phyloP scores from a whole-genome alignment of 2,797 vertebrate genomes.

The Xerus rutilus region DNA sequence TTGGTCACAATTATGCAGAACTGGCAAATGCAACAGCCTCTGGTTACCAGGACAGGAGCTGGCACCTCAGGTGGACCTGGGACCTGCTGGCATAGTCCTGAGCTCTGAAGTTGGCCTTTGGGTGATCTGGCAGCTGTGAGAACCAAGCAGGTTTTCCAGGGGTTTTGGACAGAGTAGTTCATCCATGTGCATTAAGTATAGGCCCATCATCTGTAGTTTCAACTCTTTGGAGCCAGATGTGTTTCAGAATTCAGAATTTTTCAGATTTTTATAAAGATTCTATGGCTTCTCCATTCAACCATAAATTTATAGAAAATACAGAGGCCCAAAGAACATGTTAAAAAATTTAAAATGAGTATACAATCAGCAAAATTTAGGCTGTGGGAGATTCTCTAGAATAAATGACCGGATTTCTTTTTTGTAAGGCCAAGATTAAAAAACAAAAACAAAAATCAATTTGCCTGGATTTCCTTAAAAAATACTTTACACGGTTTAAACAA shows the following conservation, averaged over 20 bases:
- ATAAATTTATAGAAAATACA: neutral
- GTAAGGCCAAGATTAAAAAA: neutral
- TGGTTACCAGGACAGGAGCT: neutral
- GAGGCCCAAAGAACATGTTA: neutral
- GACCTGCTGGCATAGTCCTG: neutral
- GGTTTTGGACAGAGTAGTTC: neutral
- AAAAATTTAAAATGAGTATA: neutral
- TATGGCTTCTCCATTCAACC: neutral
- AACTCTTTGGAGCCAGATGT: neutral
- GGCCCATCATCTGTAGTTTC: neutral
- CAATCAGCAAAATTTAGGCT: neutral
- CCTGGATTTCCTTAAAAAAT: neutral
- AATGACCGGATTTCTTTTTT: neutral
- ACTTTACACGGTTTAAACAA: neutral
- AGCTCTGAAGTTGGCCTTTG: neutral
- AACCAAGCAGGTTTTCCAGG: neutral
- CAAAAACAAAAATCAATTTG: neutral
- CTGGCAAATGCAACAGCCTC: neutral
- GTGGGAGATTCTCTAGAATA: neutral
- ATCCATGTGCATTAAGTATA: neutral
- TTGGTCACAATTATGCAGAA: no score
- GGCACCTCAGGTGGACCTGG: neutral
- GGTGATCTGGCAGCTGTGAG: neutral
- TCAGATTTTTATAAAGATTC: neutral
- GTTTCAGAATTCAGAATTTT: slow-evolving; percentile 11